A percentile compares a stretch with the other conserved stretches of the same genome.
These are phyloP conservation scores for Tychaedon coryphoeus DNA, from an alignment of 2,113 vertebrate genomes.

Conservation along the genomic window DNA sequence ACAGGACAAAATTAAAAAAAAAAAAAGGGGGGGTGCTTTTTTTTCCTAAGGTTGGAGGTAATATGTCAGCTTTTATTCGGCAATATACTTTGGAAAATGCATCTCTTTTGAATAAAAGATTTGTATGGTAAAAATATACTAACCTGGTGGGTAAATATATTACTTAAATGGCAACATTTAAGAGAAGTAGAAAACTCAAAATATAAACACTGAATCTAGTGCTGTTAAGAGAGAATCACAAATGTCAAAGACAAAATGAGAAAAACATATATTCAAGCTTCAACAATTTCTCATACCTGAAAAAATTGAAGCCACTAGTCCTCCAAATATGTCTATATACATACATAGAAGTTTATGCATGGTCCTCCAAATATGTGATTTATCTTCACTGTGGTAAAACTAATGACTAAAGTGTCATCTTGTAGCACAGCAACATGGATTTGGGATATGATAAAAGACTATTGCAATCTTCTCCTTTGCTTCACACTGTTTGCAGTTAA, in stretches of 20 bases:
- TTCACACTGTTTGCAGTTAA: neutral
- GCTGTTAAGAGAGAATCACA: neutral
- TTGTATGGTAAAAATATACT: neutral
- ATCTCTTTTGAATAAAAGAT: neutral
- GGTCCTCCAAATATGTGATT: neutral
- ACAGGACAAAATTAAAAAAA: neutral
- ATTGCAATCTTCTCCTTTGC: neutral
- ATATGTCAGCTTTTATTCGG: neutral
- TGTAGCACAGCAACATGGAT: neutral
- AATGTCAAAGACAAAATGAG: neutral
- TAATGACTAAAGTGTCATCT: neutral
- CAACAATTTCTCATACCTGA: neutral
- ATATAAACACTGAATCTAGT: neutral
- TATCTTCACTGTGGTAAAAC: neutral
- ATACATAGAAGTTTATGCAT: neutral
- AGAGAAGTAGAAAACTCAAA: neutral
- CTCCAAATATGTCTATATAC: neutral
- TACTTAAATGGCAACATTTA: neutral
- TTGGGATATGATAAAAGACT: neutral
- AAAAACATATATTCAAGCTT: neutral
- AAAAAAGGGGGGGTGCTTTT: accelerated
- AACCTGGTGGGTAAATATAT: neutral
- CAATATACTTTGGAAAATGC: neutral
- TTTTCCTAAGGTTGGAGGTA: neutral
- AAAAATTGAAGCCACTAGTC: neutral